Evolutionary conservation across 2,797 vertebrate species (phyloP).

Genomic region (Somateria mollissima): DNA sequence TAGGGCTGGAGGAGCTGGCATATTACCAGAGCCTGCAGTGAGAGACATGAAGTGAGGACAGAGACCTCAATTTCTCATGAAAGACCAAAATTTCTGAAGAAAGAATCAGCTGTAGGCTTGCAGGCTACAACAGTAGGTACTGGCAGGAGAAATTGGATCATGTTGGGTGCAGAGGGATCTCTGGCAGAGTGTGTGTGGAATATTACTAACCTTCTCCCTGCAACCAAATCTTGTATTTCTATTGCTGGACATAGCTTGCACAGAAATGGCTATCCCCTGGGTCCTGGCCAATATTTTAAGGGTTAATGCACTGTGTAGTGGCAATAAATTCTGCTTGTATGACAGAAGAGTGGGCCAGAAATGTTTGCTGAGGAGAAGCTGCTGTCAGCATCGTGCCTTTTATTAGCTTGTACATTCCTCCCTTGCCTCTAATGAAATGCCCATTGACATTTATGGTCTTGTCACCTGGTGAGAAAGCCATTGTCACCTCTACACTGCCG

Average conservation of each 20-base stretch:
- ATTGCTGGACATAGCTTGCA: background rate
- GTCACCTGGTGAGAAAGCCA: constrained; percentile 27
- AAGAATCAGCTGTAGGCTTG: background rate
- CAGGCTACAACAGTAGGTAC: background rate
- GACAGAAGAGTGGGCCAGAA: constrained; percentile 18
- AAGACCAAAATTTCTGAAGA: background rate
- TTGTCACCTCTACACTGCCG: background rate
- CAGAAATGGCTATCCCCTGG: background rate
- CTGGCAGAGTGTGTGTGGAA: background rate
- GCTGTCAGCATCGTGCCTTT: constrained; percentile 24
- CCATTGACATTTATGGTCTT: constrained; percentile 41
- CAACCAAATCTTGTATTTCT: background rate
- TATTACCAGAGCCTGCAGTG: background rate
- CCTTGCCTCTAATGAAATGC: constrained; percentile 49
- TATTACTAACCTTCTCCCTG: background rate
- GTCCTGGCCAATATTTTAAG: background rate
- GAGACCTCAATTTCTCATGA: background rate
- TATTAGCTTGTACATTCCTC: constrained; percentile 8
- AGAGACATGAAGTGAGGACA: background rate
- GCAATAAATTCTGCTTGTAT: constrained; percentile 29
- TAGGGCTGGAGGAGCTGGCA: background rate
- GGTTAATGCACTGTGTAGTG: constrained; percentile 3
- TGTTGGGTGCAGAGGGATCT: background rate
- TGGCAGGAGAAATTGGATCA: background rate
- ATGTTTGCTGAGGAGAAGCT: constrained; percentile 32